phyloP scores from a whole-genome alignment of 1,140 invertebrate genomes.

The Idris sp. region DNA sequence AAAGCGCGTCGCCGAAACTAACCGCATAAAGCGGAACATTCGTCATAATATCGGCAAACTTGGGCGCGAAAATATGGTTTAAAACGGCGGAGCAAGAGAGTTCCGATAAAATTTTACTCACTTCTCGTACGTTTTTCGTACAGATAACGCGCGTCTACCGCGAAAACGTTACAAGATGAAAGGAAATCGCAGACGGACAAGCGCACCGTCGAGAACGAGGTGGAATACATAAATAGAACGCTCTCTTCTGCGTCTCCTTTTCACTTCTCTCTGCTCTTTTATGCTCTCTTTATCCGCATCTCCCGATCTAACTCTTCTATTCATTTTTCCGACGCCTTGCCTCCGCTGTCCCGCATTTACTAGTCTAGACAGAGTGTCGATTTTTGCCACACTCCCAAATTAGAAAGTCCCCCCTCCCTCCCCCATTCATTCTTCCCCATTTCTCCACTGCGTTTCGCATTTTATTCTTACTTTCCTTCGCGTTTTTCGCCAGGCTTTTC shows the following conservation, averaged over 20 bases:
- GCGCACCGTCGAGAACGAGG: slow-evolving; percentile 73
- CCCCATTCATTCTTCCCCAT: too few relatives aligned
- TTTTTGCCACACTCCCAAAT: slow-evolving; percentile 77
- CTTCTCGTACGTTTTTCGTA: too few relatives aligned
- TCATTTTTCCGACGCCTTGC: slow-evolving; percentile 46
- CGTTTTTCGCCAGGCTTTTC: slow-evolving; percentile 31
- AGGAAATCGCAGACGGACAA: slow-evolving; percentile 70
- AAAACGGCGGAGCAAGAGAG: too few relatives aligned
- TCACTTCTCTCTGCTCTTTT: slow-evolving; percentile 51
- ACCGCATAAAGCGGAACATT: slow-evolving; percentile 41
- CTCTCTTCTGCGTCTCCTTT: slow-evolving; percentile 58
- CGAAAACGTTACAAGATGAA: slow-evolving; percentile 77
- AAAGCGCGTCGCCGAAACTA: slow-evolving; percentile 14
- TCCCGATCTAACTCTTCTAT: slow-evolving; percentile 39
- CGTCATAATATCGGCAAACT: slow-evolving; percentile 49
- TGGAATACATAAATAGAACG: slow-evolving; percentile 77
- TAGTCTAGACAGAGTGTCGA: slow-evolving; percentile 78
- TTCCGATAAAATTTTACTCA: too few relatives aligned
- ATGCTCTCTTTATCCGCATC: slow-evolving; percentile 58
- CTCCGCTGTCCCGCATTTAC: slow-evolving; percentile 55
- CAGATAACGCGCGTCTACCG: slow-evolving; percentile 62
- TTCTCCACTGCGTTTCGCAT: slow-evolving; percentile 23
- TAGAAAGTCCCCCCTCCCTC: slow-evolving; percentile 69
- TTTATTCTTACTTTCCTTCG: slow-evolving; percentile 51
- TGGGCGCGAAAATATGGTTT: slow-evolving; percentile 36